phyloP scores from a whole-genome alignment of 2,797 vertebrate genomes.

The Prunella strophiata region DNA sequence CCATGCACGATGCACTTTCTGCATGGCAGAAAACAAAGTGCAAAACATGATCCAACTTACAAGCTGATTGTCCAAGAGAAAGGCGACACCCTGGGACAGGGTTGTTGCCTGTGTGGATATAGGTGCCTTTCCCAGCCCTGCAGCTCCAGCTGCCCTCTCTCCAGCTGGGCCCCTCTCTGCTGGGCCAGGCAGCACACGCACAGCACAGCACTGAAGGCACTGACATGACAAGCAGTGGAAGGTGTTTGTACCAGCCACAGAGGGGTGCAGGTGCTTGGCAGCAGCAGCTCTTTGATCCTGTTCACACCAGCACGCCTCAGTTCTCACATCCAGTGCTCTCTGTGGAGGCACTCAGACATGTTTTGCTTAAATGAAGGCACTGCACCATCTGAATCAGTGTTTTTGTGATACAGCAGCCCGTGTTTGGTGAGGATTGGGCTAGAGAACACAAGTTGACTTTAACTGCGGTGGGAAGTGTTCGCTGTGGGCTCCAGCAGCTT shows the following conservation, averaged over 20 bases:
- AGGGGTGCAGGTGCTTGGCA: conserved; percentile 39
- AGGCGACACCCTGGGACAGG: neutral
- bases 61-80: accelerated
- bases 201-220: neutral
- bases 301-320: neutral
- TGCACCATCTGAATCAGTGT: neutral
- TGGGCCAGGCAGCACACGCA: accelerated
- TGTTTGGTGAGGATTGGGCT: neutral
- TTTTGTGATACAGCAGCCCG: neutral
- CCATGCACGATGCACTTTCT: accelerated
- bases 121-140: neutral
- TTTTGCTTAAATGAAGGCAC: neutral
- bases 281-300: conserved; percentile 12
- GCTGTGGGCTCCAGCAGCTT: neutral
- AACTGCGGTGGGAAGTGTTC: accelerated
- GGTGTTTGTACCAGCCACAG: neutral
- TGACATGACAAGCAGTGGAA: neutral
- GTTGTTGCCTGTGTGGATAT: accelerated
- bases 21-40: neutral
- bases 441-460: neutral
- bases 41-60: accelerated
- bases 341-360: neutral
- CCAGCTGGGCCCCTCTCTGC: accelerated
- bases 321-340: conserved; percentile 22
- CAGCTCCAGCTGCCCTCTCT: neutral